phyloP scores from a whole-genome alignment of 2,888 invertebrate genomes.

The Odontocolon sp. region DNA sequence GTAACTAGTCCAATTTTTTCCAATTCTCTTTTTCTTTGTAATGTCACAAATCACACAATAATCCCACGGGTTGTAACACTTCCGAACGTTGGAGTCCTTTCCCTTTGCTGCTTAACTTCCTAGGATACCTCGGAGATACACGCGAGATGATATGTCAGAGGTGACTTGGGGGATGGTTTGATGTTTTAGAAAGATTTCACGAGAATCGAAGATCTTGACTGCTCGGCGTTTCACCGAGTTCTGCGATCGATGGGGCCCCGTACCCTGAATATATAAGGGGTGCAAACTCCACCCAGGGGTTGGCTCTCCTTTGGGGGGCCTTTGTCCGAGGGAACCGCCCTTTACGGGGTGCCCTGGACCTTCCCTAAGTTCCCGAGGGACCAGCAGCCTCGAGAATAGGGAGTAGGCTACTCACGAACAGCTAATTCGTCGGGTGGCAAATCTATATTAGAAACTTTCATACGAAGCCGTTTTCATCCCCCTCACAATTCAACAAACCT shows the following conservation, averaged over 20 bases:
- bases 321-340: slow-evolving; percentile 75
- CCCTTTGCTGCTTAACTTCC: too few species aligned
- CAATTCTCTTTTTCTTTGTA: slow-evolving; percentile 17
- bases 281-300: slow-evolving; percentile 79
- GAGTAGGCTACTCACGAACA: slow-evolving; percentile 72
- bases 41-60: slow-evolving; percentile 56
- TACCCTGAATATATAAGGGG: slow-evolving; percentile 70
- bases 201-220: slow-evolving; percentile 50
- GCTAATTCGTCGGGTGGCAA: slow-evolving; percentile 77
- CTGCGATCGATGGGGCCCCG: slow-evolving; percentile 66
- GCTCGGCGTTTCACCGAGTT: slow-evolving; percentile 69
- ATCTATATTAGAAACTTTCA: slow-evolving; percentile 51
- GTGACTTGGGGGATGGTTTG: too few species aligned
- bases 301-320: slow-evolving; percentile 70
- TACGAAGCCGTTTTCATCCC: neutral
- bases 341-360: slow-evolving; percentile 66
- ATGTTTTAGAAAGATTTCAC: too few species aligned
- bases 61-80: slow-evolving; percentile 56
- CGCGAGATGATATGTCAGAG: neutral
- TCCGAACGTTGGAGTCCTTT: too few species aligned
- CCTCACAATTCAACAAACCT: slow-evolving; percentile 24
- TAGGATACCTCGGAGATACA: neutral
- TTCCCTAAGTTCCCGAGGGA: slow-evolving; percentile 61
- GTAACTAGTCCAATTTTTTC: too few species aligned
- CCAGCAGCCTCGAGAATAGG: slow-evolving; percentile 53